Percentiles rank a stretch among this genome's conserved stretches.
phyloP scores from a whole-genome alignment of 2,113 vertebrate species.

The Donacobius atricapilla region DNA sequence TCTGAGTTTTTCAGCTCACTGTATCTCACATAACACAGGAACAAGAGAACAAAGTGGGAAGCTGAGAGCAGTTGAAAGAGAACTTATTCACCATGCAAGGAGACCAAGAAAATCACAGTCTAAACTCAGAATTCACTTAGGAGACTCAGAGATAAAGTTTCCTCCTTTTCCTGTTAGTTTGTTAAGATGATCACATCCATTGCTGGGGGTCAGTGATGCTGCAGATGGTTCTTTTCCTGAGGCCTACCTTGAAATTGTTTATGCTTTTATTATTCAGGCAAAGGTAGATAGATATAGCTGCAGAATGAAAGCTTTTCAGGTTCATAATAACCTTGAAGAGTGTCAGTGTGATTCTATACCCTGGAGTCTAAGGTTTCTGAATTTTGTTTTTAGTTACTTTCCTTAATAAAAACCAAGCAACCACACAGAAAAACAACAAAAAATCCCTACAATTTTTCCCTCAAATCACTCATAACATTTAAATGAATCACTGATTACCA shows the following conservation, averaged over 20 bases:
- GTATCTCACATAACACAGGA: not conserved
- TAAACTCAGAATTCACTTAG: not conserved
- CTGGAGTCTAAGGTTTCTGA: not conserved
- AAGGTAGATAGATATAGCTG: not conserved
- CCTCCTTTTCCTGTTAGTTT: not conserved
- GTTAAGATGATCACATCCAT: not conserved
- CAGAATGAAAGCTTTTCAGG: not conserved
- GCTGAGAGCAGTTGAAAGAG: not conserved
- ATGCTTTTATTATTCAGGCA: not conserved
- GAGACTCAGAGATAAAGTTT: not conserved
- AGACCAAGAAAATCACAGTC: not conserved
- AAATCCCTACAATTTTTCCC: not conserved
- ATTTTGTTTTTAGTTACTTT: not conserved
- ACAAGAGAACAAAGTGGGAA: not conserved
- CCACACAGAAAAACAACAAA: not conserved
- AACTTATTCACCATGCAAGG: rapidly evolving
- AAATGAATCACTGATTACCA: not conserved
- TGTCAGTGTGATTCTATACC: not conserved
- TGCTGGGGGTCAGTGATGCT: not conserved
- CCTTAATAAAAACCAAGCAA: not conserved
- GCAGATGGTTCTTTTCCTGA: not conserved
- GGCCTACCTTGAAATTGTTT: not conserved
- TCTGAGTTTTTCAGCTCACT: not conserved
- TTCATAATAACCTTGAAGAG: not conserved
- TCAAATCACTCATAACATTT: not conserved